Evolutionary conservation across 2,113 vertebrate genomes (phyloP), one percentile per base, ranked within the genome.

Genomic region (Misgurnus anguillicaudatus): DNA sequence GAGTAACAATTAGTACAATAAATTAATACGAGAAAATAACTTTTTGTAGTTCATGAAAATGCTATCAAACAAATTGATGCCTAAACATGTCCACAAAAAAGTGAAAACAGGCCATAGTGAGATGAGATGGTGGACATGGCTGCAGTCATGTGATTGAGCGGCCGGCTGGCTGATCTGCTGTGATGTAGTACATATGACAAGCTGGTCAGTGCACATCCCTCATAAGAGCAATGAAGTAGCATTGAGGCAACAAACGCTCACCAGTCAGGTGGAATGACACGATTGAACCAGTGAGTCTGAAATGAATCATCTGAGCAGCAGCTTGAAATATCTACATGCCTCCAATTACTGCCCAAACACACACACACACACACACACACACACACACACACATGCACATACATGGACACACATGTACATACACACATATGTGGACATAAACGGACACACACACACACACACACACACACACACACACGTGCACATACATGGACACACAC

Each of bases 161-260:
- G 87, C 85, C 89, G 87, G 87, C 64, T 88, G 85, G 88, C 88
- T 92, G 90, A 93, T 91, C 92, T 90, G 85, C 85, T 91, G 87
- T 93, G 92, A 93, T 91, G 85, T 91, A 92, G 90, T 86, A 86
- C 87, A 89, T 83, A 89, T 91, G 92, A 92, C 92, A 93, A 68
- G 74, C 75, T 78, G 83, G 84, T 82, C 77, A 87, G 64, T 81
- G 84, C 70, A 67, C 58, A 80, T 82, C 85, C 86, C 84, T 90
- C 87, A 92, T 91, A 87, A 89, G 87, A 78, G 79, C 87, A 68
- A 85, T 85, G 87, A 73, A 74, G 9, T 24, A 76, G 72, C 66
- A 70, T 48, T 76, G 77, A 86, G 88, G 83, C 77, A 86, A 84
- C 86, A 88, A 87, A 80, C 82, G 81, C 78, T 53, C 80, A 58